These are phyloP conservation scores for Callospermophilus lateralis DNA, from an alignment of 2,113 vertebrate species.

Conservation along the genomic window DNA sequence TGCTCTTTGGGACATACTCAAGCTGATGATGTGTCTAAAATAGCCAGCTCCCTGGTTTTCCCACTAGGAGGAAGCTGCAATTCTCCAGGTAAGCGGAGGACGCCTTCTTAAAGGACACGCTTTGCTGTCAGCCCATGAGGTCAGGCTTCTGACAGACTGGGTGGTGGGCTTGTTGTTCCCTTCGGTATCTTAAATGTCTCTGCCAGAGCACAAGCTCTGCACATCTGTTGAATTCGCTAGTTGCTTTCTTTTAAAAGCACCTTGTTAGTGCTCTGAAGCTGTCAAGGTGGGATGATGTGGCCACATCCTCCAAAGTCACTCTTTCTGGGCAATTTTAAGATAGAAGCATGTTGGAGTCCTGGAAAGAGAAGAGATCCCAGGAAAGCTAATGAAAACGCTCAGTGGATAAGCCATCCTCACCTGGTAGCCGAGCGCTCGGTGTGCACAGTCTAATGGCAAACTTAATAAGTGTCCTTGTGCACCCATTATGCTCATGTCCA, in stretches of 20 bases:
- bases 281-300: background rate
- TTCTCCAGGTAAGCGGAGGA: slow-evolving; percentile 4
- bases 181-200: background rate
- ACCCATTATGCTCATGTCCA: background rate
- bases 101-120: background rate
- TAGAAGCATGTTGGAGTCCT: background rate
- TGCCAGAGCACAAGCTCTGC: background rate
- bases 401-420: background rate
- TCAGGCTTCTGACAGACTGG: background rate
- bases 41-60: background rate
- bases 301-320: background rate
- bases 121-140: background rate
- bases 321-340: slow-evolving; percentile 23
- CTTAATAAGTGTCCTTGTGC: background rate
- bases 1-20: background rate
- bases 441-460: background rate
- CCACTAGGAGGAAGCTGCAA: background rate
- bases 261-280: background rate
- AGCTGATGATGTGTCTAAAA: background rate
- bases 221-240: background rate
- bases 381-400: background rate
- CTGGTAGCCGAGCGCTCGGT: background rate
- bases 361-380: background rate
- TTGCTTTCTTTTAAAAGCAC: slow-evolving; percentile 21
- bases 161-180: background rate